Evolutionary conservation across 2,797 vertebrate genomes (phyloP).

Genomic region (Momotus momota): DNA sequence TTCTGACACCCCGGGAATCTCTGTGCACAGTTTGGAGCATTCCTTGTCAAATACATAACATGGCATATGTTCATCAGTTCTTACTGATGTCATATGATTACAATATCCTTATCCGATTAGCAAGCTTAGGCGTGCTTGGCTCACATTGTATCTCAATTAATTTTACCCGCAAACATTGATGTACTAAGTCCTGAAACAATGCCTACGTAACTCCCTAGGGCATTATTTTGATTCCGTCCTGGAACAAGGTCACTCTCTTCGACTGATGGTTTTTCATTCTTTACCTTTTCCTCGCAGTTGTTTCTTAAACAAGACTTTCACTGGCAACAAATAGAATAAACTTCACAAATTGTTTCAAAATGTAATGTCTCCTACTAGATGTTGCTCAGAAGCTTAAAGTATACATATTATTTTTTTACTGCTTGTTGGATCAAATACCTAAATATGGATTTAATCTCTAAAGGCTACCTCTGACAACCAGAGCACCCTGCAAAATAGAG

Average conservation of each 20-base stretch:
- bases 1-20: not conserved
- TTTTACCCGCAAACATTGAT: slow-evolving; percentile 36
- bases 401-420: not conserved
- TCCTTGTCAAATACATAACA: not conserved
- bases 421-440: not conserved
- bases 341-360: not conserved
- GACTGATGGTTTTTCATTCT: not conserved
- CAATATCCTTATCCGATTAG: slow-evolving; percentile 45
- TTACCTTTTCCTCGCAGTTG: slow-evolving; percentile 31
- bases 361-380: not conserved
- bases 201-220: not conserved
- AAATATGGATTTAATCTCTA: not conserved
- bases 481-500: not conserved
- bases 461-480: not conserved
- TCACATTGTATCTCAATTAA: slow-evolving; percentile 50
- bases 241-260: slow-evolving; percentile 41
- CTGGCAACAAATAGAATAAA: not conserved
- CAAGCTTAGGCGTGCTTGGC: slow-evolving; percentile 37
- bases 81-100: slow-evolving; percentile 40
- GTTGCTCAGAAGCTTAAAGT: not conserved
- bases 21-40: not conserved
- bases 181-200: slow-evolving; percentile 50
- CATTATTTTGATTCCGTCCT: slow-evolving; percentile 37
- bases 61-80: not conserved
- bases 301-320: slow-evolving; percentile 20